phyloP scores from a whole-genome alignment of 2,888 invertebrate genomes.

The Antitype chi region DNA sequence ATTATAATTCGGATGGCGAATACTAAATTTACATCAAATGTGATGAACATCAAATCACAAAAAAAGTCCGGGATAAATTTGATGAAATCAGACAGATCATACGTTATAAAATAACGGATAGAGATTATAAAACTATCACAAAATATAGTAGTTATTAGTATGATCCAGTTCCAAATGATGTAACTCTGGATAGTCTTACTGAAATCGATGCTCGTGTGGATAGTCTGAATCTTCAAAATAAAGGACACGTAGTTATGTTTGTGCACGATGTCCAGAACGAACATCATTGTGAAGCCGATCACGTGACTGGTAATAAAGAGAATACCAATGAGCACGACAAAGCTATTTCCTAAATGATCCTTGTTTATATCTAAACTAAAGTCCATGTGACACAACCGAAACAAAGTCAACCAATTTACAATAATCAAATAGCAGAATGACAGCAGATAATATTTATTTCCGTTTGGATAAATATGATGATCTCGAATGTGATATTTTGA shows the following conservation, averaged over 20 bases:
- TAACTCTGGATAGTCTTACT: conserved; percentile 22
- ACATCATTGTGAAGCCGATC: conserved; percentile 18
- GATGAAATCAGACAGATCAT: background rate
- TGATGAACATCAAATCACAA: background rate
- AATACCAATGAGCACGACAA: background rate
- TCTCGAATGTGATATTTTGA: conserved; percentile 19
- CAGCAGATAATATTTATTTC: conserved; percentile 12
- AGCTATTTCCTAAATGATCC: background rate
- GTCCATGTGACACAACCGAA: background rate
- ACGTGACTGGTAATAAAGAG: background rate
- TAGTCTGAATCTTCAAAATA: conserved; percentile 43
- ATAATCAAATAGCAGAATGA: conserved; percentile 7
- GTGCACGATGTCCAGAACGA: conserved; percentile 3
- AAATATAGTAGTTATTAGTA: background rate
- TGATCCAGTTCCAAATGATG: conserved; percentile 47
- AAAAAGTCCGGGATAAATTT: background rate
- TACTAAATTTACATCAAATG: conserved; percentile 39
- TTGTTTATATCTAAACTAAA: background rate
- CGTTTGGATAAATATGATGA: conserved; percentile 22
- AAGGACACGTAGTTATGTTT: conserved; percentile 25
- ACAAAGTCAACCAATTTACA: background rate
- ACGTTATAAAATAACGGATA: background rate
- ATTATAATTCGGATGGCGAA: conserved; percentile 33
- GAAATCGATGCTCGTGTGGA: conserved; percentile 31
- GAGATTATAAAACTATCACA: background rate